These are phyloP conservation scores for Tetramorium alpestre DNA, from an alignment of 1,140 invertebrate species.

Conservation along the genomic window DNA sequence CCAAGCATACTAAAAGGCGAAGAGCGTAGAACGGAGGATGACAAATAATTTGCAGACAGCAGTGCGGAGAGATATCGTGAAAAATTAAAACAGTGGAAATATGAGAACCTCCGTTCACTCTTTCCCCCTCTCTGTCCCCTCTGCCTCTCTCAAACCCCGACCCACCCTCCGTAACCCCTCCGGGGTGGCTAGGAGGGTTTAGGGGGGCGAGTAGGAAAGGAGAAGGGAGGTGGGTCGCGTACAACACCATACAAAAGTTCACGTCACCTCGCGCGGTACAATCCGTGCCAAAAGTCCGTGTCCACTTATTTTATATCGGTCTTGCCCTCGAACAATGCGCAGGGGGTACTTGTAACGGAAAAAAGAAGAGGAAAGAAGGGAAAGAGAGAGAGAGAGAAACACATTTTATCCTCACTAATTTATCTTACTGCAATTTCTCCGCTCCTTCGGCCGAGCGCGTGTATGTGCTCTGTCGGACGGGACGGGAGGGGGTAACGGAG, in stretches of 20 bases:
- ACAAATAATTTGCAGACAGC: constrained; percentile 67
- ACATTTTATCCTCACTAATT: constrained; percentile 59
- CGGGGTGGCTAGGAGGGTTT: constrained; percentile 82
- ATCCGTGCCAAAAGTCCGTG: constrained; percentile 71
- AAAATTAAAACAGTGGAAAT: constrained; percentile 81
- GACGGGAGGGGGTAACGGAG: not conserved
- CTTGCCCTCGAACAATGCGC: constrained; percentile 43
- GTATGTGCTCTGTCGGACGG: constrained; percentile 12
- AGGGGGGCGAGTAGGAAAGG: constrained; percentile 61
- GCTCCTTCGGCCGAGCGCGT: constrained; percentile 18
- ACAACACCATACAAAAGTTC: constrained; percentile 83
- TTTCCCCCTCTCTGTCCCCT: constrained; percentile 49
- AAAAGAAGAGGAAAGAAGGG: not conserved
- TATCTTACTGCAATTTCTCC: constrained; percentile 70
- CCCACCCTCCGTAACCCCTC: constrained; percentile 78
- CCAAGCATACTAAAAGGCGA: constrained; percentile 23
- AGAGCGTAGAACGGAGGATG: constrained; percentile 39
- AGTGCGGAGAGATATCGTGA: constrained; percentile 57
- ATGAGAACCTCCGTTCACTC: constrained; percentile 81
- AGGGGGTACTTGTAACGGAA: constrained; percentile 40
- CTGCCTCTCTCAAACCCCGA: constrained; percentile 72
- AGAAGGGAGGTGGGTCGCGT: constrained; percentile 82
- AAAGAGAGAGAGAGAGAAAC: not conserved
- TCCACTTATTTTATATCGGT: constrained; percentile 44
- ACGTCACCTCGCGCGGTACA: constrained; percentile 77